phyloP scores from a whole-genome alignment of 1,140 invertebrate species.

The Myzus persicae region DNA sequence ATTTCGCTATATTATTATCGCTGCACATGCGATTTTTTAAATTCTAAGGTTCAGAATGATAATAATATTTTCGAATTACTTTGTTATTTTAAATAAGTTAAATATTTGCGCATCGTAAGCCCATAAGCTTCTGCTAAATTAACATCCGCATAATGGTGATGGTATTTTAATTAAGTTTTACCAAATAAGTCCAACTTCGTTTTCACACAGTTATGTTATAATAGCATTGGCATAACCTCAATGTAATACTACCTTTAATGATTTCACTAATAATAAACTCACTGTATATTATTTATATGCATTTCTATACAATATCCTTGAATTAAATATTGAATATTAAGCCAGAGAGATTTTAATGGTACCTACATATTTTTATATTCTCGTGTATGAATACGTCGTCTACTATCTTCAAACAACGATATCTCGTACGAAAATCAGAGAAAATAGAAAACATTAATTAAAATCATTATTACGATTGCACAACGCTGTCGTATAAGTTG shows the following conservation, averaged over 20 bases:
- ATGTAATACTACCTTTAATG: not conserved
- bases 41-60: slow-evolving; percentile 9
- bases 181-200: not conserved
- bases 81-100: slow-evolving; percentile 23
- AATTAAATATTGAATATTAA: not conserved
- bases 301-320: not conserved
- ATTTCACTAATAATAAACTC: slow-evolving; percentile 5
- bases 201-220: not conserved
- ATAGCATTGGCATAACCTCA: slow-evolving; percentile 18
- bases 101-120: not conserved
- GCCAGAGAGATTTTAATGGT: not conserved
- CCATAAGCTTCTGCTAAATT: not conserved
- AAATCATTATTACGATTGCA: not conserved
- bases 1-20: not conserved
- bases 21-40: slow-evolving; percentile 14
- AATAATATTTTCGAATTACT: slow-evolving; percentile 14
- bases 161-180: slow-evolving; percentile 28
- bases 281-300: no score
- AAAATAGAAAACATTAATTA: not conserved
- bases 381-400: not conserved
- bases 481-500: no score
- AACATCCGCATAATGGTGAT: not conserved
- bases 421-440: not conserved
- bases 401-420: not conserved
- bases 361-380: not conserved